phyloP scores from a whole-genome alignment of 2,113 vertebrate species.

The Caracal caracal region DNA sequence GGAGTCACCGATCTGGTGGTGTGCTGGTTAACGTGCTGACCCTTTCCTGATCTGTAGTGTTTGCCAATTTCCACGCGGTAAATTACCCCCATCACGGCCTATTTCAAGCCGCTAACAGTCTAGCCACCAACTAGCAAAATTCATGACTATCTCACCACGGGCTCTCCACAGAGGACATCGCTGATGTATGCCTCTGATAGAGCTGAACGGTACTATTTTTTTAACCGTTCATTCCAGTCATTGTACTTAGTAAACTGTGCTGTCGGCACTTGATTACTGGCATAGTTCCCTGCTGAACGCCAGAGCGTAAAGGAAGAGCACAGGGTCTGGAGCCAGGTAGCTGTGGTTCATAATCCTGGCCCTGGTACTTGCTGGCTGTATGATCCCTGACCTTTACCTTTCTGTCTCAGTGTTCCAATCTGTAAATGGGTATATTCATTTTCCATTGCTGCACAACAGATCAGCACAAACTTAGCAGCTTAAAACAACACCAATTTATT shows the following conservation, averaged over 20 bases:
- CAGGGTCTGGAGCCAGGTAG: not conserved
- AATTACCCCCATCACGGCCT: not conserved
- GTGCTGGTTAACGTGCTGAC: not conserved
- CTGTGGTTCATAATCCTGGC: rapidly evolving
- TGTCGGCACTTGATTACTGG: not conserved
- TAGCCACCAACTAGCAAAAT: not conserved
- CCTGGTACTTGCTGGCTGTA: too few species aligned
- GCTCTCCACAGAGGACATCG: not conserved
- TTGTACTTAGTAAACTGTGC: not conserved
- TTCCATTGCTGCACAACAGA: not conserved
- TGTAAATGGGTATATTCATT: not conserved
- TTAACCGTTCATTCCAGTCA: not conserved
- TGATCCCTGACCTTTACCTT: not conserved
- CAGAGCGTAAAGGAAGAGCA: not conserved
- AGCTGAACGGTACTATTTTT: too few species aligned
- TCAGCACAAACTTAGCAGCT: not conserved
- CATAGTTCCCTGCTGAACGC: not conserved
- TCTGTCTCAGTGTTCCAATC: not conserved
- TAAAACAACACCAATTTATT: not conserved
- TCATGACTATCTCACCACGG: not conserved
- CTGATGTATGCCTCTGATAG: too few species aligned
- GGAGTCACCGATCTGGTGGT: rapidly evolving
- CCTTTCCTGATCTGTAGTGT: too few species aligned
- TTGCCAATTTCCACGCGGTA: not conserved
- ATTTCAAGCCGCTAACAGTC: not conserved